These are phyloP conservation scores for Antennarius maculatus DNA, from an alignment of 2,797 vertebrate species.

Conservation along the genomic window DNA sequence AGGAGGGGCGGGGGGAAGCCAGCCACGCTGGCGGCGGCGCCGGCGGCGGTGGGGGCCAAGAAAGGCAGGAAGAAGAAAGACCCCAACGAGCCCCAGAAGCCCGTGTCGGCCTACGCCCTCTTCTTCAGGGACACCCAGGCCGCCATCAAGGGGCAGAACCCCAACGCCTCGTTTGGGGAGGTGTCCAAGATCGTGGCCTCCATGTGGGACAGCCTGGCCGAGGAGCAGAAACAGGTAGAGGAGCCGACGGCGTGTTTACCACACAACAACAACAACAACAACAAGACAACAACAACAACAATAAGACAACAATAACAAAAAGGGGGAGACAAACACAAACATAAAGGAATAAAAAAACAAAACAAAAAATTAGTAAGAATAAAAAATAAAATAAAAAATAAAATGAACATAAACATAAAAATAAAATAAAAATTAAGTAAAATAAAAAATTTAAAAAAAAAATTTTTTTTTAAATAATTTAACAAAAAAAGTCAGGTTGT, in stretches of 20 bases:
- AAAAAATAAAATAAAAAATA: too few relatives aligned
- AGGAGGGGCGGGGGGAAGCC: conserved; percentile 70
- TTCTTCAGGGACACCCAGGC: conserved; percentile 95
- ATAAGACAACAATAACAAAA: too few relatives aligned
- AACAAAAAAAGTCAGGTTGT: too few relatives aligned
- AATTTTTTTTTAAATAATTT: too few relatives aligned
- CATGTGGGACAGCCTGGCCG: conserved; percentile 96
- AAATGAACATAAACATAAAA: too few relatives aligned
- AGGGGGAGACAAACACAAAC: too few relatives aligned
- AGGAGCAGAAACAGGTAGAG: conserved; percentile 92
- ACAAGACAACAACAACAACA: too few relatives aligned
- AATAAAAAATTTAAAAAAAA: not conserved
- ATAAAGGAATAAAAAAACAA: too few relatives aligned
- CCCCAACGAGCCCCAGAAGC: conserved; percentile 93
- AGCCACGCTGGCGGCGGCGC: conserved; percentile 28
- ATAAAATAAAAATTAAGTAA: too few relatives aligned
- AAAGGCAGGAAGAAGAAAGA: conserved; percentile 88
- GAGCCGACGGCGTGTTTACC: not conserved
- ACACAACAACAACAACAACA: too few relatives aligned
- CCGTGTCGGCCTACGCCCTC: conserved; percentile 91
- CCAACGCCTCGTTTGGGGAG: conserved; percentile 92
- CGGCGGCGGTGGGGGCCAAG: conserved; percentile 59
- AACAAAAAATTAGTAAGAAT: too few relatives aligned
- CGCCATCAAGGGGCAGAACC: conserved; percentile 94
- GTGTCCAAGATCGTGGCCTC: conserved; percentile 95